Evolutionary conservation across 2,888 invertebrate genomes (phyloP).

Genomic region (Eremobia ochroleuca): DNA sequence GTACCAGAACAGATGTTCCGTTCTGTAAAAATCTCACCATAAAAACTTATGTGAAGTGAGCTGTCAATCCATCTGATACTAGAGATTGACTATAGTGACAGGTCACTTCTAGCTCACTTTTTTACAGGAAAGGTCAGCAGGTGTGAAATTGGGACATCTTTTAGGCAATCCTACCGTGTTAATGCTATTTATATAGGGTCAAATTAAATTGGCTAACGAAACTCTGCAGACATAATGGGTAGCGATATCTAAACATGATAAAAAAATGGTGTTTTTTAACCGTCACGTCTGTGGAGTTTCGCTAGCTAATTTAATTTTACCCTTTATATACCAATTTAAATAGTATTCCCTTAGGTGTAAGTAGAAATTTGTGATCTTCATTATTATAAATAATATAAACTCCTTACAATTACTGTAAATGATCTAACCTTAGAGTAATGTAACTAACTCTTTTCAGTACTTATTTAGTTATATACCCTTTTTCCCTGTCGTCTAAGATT

Average conservation of each 20-base stretch:
- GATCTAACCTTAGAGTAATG: slow-evolving; percentile 55
- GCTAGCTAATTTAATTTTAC: too few relatives aligned
- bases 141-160: slow-evolving; percentile 3
- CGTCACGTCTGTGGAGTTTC: too few relatives aligned
- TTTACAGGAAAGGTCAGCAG: neutral
- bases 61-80: neutral
- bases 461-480: slow-evolving; percentile 59
- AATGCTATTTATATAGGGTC: slow-evolving; percentile 38
- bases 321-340: slow-evolving; percentile 40
- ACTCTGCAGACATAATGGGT: too few relatives aligned
- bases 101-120: neutral
- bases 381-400: slow-evolving; percentile 63
- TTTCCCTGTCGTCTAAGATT: slow-evolving; percentile 68
- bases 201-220: too few relatives aligned
- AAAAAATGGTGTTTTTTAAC: too few relatives aligned
- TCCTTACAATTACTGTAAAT: slow-evolving; percentile 65
- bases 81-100: neutral
- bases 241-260: too few relatives aligned
- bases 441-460: slow-evolving; percentile 65
- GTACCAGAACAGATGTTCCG: neutral
- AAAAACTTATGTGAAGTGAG: neutral
- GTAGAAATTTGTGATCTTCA: slow-evolving; percentile 72
- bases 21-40: neutral
- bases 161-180: slow-evolving; percentile 10
- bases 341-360: slow-evolving; percentile 67